Percentiles rank a stretch among this genome's conserved stretches.
These are phyloP conservation scores for Virgularia gustaviana DNA, from an alignment of 92 coral and sea anemone genomes.

Conservation along the genomic window DNA sequence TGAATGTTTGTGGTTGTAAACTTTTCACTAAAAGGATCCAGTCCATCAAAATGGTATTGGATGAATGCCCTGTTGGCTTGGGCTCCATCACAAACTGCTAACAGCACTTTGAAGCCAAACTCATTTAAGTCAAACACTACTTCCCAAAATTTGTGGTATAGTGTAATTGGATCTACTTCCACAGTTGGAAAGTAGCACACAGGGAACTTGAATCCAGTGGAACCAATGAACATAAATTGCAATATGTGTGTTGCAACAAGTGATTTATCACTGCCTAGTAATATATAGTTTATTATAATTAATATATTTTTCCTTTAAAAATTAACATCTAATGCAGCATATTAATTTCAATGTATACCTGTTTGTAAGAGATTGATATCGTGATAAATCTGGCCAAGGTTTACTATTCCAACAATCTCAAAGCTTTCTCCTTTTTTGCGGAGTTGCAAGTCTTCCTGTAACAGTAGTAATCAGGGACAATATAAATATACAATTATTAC, in stretches of 20 bases:
- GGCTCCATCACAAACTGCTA: constrained; percentile 47
- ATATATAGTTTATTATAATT: too few species aligned
- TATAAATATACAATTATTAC: too few species aligned
- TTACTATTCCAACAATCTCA: background rate
- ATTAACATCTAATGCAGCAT: too few species aligned
- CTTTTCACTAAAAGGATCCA: constrained; percentile 22
- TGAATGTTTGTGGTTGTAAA: constrained; percentile 44
- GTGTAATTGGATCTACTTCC: constrained; percentile 47
- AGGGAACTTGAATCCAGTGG: constrained; percentile 53
- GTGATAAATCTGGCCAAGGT: background rate
- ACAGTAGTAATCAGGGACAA: background rate
- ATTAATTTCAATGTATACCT: background rate
- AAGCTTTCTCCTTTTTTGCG: background rate
- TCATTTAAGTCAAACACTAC: constrained; percentile 36
- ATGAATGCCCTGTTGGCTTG: constrained; percentile 50
- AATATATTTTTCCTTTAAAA: too few species aligned
- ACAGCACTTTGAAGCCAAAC: constrained; percentile 52
- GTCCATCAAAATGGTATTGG: constrained; percentile 41
- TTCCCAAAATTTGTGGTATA: constrained; percentile 52
- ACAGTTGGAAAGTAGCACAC: constrained; percentile 45
- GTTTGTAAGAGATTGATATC: background rate
- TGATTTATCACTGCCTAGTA: constrained; percentile 48
- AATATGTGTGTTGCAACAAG: constrained; percentile 40
- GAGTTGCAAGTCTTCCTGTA: background rate
- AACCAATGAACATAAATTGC: constrained; percentile 57